Conservation (phyloP, 2,797 vertebrate genomes). For the Borostomias antarcticus region DNA sequence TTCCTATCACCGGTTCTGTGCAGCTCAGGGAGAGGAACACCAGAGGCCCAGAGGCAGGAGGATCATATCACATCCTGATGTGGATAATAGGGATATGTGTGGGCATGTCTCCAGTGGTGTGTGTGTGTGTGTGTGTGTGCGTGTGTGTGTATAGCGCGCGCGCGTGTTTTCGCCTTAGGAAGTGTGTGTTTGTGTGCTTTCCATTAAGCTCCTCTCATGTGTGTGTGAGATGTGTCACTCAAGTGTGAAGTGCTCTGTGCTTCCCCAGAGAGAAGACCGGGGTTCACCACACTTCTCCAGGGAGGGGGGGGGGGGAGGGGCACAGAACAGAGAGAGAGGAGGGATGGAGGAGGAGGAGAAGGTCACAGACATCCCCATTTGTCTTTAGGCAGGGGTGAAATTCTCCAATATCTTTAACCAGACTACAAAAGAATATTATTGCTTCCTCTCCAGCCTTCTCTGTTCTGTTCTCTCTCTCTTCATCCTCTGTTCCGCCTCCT, state of each 20-base stretch:
- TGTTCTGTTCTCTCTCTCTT: background rate
- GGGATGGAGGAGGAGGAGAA: background rate
- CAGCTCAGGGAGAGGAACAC: background rate
- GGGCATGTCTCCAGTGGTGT: background rate
- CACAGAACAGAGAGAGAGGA: too few relatives aligned
- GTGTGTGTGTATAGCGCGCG: background rate
- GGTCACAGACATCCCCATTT: background rate
- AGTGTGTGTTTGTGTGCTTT: constrained; percentile 3
- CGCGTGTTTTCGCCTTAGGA: too few relatives aligned
- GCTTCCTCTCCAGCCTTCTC: background rate
- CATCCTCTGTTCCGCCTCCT: background rate
- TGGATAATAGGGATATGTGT: background rate
- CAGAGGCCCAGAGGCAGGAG: background rate
- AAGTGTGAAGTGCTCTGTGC: constrained; percentile 25
- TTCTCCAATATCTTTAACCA: constrained; percentile 5
- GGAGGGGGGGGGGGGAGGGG: background rate
- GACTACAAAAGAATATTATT: constrained; percentile 5
- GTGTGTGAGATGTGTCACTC: constrained; percentile 31
- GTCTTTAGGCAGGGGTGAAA: constrained; percentile 13
- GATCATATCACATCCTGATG: too few relatives aligned
- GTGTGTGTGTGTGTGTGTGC: constrained; percentile 2
- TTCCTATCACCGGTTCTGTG: background rate
- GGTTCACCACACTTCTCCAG: background rate
- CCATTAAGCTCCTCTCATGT: background rate
- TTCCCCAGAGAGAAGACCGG: background rate